Base-by-base conservation (phyloP, 2,888 invertebrate genomes). In the Therioaphis trifolii region DNA sequence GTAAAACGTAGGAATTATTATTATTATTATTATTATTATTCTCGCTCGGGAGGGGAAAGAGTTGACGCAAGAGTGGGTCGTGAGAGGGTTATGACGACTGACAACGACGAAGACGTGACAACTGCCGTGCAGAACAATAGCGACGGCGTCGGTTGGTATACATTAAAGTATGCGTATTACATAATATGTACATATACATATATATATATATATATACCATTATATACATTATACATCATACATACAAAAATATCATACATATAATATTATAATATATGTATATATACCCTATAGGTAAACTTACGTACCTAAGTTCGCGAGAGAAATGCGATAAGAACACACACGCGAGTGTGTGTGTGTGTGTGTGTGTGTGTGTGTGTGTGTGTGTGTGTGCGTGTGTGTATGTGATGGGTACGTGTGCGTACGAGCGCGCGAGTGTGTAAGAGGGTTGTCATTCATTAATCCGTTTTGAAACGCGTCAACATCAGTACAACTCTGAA, bases 401-500 rank as follows among this genome's bases (percentile, higher is more conserved):
- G n/a, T n/a, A n/a, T n/a, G n/a, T n/a, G n/a, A n/a, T n/a, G n/a
- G n/a, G n/a, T n/a, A n/a, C n/a, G n/a, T n/a, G n/a, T n/a, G n/a
- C n/a, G n/a, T n/a, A n/a, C n/a, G n/a, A n/a, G 77, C 24, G 66
- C 15, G 21, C 29, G 24, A 21, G 21, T 9, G 40, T 52, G 68
- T 35, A 66, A 66, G 35, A n/a, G 78, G 27, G 21, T 76, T 76
- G 55, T 76, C 61, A 43, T 80, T 80, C 71, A 55, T 78, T 78
- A 46, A 58, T 61, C 58, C 46, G 46, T 72, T 80, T 80, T 61
- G 80, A 80, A 58, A 80, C 58, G 61, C 71, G 71, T 72, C 80
- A 52, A 80, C 71, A 35, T 61, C 71, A 21, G 46, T 35, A 29
- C 4, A 66, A 18, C 77, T 78, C 52, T 55, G 40, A 66, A 61